Evolutionary conservation across 2,797 vertebrate species (phyloP), one percentile per base, ranked within the genome.

Genomic region (Zenarchopterus dispar): DNA sequence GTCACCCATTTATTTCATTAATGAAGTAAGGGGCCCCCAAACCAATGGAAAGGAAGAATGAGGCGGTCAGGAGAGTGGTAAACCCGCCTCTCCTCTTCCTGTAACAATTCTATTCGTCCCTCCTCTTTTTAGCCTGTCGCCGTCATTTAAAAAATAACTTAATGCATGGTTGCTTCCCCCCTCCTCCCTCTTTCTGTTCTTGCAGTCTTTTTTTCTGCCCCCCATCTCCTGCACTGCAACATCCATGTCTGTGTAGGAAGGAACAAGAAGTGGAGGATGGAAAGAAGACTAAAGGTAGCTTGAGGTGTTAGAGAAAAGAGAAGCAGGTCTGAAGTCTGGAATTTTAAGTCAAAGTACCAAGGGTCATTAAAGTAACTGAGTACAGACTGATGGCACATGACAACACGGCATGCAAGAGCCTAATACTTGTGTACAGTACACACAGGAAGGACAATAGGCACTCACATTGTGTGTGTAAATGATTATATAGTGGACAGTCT

Each of bases 91-190:
- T 55, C 62, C 56, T 43, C 9, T n/a, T 56, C 61, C 23, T 55
- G 21, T 19, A 57, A 68, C 70, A 62, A 59, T 71, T 78, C 59
- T 39, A 82, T 73, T 78, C 6, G 61, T 50, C 78, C 69, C 68
- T 51, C 56, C 60, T 59, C 64, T 57, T 57, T 75, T 62, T 18
- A 31, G 67, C 66, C 62, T 60, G 49, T 89, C 75, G 52, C 39
- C 53, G 58, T 92, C 86, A 89, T 92, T 94, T 90, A 90, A 88
- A 92, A 90, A 91, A 92, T 91, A 63, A 73, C 84, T 82, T 90
- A 77, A 88, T 86, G 89, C 89, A 84, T 90, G 88, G 62, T 22
- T 84, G 79, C 83, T 76, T 26, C 0, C 28, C n/a, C 48, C 43
- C 8, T 47, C n/a, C 22, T 31, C 55, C 51, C 67, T 53, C 73